Evolutionary conservation across 2,888 invertebrate genomes (phyloP).

Genomic region (Ferrisia virgata): DNA sequence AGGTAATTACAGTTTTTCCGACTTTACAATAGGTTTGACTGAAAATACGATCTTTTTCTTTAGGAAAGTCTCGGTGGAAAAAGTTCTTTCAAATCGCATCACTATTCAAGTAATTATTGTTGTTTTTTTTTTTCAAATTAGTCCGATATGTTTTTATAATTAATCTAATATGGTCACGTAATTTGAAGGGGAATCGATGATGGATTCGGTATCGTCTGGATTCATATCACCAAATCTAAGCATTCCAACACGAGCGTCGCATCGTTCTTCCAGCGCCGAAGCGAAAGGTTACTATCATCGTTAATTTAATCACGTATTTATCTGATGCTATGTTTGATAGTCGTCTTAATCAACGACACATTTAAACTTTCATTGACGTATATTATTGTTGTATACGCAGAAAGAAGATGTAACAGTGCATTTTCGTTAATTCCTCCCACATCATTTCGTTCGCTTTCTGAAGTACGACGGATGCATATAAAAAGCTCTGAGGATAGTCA

Average conservation of each 20-base stretch:
- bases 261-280: slow-evolving; percentile 51
- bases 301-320: slow-evolving; percentile 6
- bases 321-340: not conserved
- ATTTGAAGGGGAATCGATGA: slow-evolving; percentile 45
- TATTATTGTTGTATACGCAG: slow-evolving; percentile 21
- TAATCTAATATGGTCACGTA: not conserved
- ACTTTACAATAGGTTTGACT: slow-evolving; percentile 23
- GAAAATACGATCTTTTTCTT: slow-evolving; percentile 23
- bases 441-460: slow-evolving; percentile 58
- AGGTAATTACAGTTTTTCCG: slow-evolving; percentile 37
- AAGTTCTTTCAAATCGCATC: slow-evolving; percentile 49
- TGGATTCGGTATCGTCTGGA: slow-evolving; percentile 45
- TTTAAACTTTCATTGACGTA: not conserved
- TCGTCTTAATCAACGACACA: not conserved
- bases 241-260: slow-evolving; percentile 49
- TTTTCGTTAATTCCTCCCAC: slow-evolving; percentile 59
- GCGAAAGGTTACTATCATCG: slow-evolving; percentile 49
- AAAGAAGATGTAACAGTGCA: slow-evolving; percentile 48
- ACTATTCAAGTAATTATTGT: slow-evolving; percentile 48
- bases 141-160: not conserved
- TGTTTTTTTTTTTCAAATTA: slow-evolving; percentile 19
- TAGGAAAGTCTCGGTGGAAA: slow-evolving; percentile 50
- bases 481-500: slow-evolving; percentile 48
- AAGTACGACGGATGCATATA: slow-evolving; percentile 55
- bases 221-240: slow-evolving; percentile 50